Evolutionary conservation across 2,888 invertebrate genomes (phyloP).

Genomic region (Ametastegia equiseti): DNA sequence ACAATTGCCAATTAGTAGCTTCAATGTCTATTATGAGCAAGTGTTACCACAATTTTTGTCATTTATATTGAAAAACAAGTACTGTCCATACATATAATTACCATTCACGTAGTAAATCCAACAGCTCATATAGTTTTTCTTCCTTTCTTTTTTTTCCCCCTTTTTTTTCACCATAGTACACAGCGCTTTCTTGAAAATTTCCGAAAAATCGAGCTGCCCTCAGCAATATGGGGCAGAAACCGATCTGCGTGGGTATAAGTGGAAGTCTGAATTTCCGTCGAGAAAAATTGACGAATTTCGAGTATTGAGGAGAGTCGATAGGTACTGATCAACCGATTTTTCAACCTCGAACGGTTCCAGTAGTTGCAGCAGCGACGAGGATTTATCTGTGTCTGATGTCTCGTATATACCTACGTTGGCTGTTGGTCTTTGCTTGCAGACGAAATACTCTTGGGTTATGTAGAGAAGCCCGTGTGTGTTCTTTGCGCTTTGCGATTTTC

Average conservation of each 20-base stretch:
- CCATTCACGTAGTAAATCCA: too few relatives aligned
- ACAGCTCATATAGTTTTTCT: too few relatives aligned
- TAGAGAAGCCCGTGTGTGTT: not conserved
- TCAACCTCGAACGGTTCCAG: not conserved
- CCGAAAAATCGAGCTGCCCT: too few relatives aligned
- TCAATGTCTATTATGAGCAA: too few relatives aligned
- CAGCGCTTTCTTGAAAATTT: too few relatives aligned
- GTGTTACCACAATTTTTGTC: too few relatives aligned
- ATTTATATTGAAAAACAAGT: too few relatives aligned
- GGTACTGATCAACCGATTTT: not conserved
- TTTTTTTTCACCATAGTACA: too few relatives aligned
- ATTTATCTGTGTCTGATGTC: conserved; percentile 13
- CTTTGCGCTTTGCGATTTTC: not conserved
- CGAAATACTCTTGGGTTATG: not conserved
- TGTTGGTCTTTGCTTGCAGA: not conserved
- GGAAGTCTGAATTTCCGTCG: not conserved
- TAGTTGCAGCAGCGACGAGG: not conserved
- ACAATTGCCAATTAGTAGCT: too few relatives aligned
- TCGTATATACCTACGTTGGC: not conserved
- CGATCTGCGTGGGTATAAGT: not conserved
- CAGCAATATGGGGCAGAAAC: too few relatives aligned
- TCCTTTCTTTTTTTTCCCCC: too few relatives aligned
- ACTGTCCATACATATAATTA: too few relatives aligned
- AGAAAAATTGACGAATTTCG: not conserved
- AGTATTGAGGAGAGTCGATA: not conserved